Conservation (phyloP, 2,888 invertebrate genomes). For the Bimastos eiseni region DNA sequence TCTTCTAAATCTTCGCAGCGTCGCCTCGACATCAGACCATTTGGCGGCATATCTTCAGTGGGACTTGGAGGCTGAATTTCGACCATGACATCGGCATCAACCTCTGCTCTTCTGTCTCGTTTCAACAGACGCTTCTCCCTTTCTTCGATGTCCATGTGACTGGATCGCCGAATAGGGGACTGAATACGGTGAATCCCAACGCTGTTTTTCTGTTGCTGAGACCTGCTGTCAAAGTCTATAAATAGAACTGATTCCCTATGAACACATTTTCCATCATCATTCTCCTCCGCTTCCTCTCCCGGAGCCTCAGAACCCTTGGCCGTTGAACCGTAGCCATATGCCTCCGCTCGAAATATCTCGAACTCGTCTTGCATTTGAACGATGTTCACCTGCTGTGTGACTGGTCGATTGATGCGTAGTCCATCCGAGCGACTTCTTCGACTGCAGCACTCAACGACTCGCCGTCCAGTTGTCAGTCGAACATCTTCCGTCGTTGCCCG, state of each 20-base stretch:
- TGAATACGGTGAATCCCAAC: not conserved
- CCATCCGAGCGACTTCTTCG: not conserved
- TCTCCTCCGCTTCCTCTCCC: not conserved
- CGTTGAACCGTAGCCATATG: not conserved
- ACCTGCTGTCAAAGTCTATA: not conserved
- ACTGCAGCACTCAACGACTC: not conserved
- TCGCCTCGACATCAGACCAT: not conserved
- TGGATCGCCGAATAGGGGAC: not conserved
- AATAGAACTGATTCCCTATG: not conserved
- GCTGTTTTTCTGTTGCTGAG: not conserved
- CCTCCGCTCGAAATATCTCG: not conserved
- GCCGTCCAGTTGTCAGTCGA: not conserved
- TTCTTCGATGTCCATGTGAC: not conserved
- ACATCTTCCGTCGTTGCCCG: not conserved
- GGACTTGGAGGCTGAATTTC: constrained; percentile 19
- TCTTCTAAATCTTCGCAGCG: not conserved
- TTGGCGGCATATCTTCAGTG: not conserved
- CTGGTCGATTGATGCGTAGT: not conserved
- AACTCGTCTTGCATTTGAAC: constrained; percentile 17
- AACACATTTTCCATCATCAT: not conserved
- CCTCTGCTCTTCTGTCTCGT: not conserved
- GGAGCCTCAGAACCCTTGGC: not conserved
- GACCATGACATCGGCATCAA: not conserved
- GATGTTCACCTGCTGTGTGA: not conserved
- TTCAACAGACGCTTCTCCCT: not conserved